These are phyloP conservation scores for Orthosia cruda DNA, from an alignment of 2,888 invertebrate genomes.

Conservation along the genomic window DNA sequence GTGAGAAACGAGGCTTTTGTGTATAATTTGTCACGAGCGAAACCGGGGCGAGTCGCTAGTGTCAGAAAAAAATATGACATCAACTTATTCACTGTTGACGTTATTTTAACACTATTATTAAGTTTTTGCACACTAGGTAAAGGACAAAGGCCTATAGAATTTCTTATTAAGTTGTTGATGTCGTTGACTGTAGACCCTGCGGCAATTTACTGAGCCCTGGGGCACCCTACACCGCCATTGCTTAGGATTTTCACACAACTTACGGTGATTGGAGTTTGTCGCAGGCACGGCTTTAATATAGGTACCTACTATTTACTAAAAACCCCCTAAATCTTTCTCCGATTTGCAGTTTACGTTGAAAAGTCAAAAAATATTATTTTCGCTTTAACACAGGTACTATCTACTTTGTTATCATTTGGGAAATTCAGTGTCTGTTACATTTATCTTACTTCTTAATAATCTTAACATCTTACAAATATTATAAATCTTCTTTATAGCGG, in stretches of 20 bases:
- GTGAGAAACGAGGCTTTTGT: too few species aligned
- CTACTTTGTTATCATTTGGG: too few species aligned
- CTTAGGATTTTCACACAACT: constrained; percentile 47
- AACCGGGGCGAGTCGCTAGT: too few species aligned
- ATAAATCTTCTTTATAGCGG: too few species aligned
- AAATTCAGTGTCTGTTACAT: too few species aligned
- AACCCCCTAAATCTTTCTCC: too few species aligned
- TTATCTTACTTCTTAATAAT: too few species aligned
- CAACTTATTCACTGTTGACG: neutral
- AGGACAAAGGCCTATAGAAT: neutral
- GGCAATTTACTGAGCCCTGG: constrained; percentile 34
- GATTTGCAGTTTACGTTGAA: neutral
- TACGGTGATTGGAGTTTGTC: constrained; percentile 49
- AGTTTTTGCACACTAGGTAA: neutral
- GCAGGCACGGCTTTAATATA: constrained; percentile 2
- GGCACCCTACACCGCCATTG: constrained; percentile 42
- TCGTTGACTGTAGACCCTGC: constrained; percentile 19
- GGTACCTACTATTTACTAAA: neutral
- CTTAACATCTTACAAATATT: too few species aligned
- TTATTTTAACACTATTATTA: neutral
- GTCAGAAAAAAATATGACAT: too few species aligned
- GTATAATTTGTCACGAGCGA: too few species aligned
- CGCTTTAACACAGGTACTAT: too few species aligned
- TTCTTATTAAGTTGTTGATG: constrained; percentile 39
- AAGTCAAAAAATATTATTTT: too few species aligned